Conservation (phyloP, 2,888 invertebrate genomes). For the Lasioglossum zephyrum region DNA sequence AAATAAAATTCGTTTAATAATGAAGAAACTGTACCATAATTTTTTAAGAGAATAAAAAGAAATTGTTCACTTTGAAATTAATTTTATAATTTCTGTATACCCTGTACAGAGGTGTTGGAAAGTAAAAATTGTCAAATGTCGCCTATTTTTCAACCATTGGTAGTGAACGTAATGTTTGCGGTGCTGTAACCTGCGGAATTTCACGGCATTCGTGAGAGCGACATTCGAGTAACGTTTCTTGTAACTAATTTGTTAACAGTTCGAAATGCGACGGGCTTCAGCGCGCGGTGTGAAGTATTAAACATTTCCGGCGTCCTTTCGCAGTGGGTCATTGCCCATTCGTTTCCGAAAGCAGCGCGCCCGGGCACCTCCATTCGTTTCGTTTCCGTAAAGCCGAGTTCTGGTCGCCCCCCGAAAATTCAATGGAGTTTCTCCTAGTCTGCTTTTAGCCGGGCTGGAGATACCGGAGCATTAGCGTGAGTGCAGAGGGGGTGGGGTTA, state of each 20-base stretch:
- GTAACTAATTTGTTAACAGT: slow-evolving; percentile 1
- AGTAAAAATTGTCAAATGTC: background rate
- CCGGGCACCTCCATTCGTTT: slow-evolving; percentile 7
- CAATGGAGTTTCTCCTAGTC: slow-evolving; percentile 28
- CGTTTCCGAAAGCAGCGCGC: background rate
- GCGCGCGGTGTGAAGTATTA: background rate
- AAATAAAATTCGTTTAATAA: too few species aligned
- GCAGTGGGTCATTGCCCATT: background rate
- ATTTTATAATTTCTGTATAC: too few species aligned
- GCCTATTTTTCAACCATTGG: background rate
- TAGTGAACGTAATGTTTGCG: background rate
- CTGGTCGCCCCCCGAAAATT: slow-evolving; percentile 36
- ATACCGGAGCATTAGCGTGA: slow-evolving; percentile 38
- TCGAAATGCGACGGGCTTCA: background rate
- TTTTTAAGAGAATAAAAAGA: too few species aligned
- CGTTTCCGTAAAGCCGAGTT: slow-evolving; percentile 5
- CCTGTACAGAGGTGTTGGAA: background rate
- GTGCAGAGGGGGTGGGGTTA: background rate
- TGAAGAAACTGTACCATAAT: too few species aligned
- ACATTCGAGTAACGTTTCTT: background rate
- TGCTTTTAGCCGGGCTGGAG: slow-evolving; percentile 19
- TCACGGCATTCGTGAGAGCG: background rate
- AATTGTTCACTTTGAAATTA: too few species aligned
- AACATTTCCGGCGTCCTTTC: background rate
- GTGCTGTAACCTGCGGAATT: background rate